Evolutionary conservation across 2,797 vertebrate species (phyloP).

Genomic region (Micromesistius poutassou): DNA sequence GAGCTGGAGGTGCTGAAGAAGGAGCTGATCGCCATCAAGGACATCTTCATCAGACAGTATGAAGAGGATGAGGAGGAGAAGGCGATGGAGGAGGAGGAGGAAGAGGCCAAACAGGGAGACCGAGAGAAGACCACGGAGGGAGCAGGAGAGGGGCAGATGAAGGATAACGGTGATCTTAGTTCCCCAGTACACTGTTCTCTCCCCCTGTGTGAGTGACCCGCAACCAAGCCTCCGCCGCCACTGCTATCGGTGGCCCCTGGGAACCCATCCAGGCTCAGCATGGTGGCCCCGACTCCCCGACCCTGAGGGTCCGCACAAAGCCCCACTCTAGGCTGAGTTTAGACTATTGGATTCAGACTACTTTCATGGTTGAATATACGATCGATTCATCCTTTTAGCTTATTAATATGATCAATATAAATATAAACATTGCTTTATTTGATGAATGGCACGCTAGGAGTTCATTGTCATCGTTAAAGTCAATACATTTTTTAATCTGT

Average conservation of each 20-base stretch:
- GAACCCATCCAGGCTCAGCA: constrained; percentile 48
- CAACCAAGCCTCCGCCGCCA: constrained; percentile 25
- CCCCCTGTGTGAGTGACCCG: constrained; percentile 68
- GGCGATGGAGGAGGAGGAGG: constrained; percentile 45
- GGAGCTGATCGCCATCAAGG: constrained; percentile 89
- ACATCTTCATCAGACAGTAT: constrained; percentile 82
- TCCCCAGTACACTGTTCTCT: constrained; percentile 73
- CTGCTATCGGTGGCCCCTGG: constrained; percentile 43
- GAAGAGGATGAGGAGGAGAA: constrained; percentile 66
- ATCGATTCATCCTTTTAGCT: neutral
- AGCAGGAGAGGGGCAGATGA: constrained; percentile 50
- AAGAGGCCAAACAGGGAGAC: constrained; percentile 42
- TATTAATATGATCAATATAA: neutral
- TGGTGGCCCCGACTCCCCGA: neutral
- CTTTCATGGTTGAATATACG: neutral
- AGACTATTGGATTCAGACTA: neutral
- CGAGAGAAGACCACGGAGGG: constrained; percentile 43
- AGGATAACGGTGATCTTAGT: constrained; percentile 77
- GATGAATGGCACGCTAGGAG: neutral
- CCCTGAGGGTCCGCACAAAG: neutral
- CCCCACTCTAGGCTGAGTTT: neutral
- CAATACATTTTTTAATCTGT: too few species aligned
- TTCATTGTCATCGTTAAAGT: neutral
- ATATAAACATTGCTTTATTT: neutral
- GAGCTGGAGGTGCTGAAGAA: constrained; percentile 83